phyloP scores from a whole-genome alignment of 2,113 vertebrate species.

The Pachycephala philippinensis region DNA sequence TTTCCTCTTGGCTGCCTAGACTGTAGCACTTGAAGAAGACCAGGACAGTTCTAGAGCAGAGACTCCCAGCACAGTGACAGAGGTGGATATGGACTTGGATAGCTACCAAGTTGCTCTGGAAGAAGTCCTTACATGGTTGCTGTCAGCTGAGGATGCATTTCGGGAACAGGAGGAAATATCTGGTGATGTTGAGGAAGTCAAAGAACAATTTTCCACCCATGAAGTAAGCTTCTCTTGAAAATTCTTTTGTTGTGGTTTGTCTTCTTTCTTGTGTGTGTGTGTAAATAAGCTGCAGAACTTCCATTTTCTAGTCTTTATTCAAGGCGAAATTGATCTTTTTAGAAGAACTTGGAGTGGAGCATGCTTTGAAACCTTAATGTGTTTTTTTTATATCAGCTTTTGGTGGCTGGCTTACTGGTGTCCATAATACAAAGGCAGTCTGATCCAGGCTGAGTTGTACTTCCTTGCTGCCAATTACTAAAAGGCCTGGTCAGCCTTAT shows the following conservation, averaged over 20 bases:
- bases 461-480: not conserved
- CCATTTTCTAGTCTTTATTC: not conserved
- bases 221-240: slow-evolving; percentile 76
- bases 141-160: slow-evolving; percentile 89
- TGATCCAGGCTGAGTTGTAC: not conserved
- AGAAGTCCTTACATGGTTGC: slow-evolving; percentile 95
- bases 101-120: slow-evolving; percentile 92
- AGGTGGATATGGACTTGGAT: slow-evolving; percentile 82
- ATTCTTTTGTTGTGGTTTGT: not conserved
- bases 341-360: not conserved
- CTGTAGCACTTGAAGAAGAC: slow-evolving; percentile 59
- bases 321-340: not conserved
- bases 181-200: slow-evolving; percentile 93
- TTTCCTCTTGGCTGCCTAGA: slow-evolving; percentile 47
- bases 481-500: not conserved
- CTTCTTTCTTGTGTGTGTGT: fast-evolving
- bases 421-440: not conserved
- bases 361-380: not conserved
- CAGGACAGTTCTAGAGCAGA: slow-evolving; percentile 70
- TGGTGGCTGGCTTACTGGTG: not conserved
- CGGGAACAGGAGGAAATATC: slow-evolving; percentile 92
- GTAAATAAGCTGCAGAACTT: not conserved
- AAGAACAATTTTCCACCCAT: slow-evolving; percentile 94
- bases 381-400: not conserved
- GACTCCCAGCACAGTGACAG: slow-evolving; percentile 77